Evolutionary conservation across 2,797 vertebrate species (phyloP).

Genomic region (Thalassophryne amazonica): DNA sequence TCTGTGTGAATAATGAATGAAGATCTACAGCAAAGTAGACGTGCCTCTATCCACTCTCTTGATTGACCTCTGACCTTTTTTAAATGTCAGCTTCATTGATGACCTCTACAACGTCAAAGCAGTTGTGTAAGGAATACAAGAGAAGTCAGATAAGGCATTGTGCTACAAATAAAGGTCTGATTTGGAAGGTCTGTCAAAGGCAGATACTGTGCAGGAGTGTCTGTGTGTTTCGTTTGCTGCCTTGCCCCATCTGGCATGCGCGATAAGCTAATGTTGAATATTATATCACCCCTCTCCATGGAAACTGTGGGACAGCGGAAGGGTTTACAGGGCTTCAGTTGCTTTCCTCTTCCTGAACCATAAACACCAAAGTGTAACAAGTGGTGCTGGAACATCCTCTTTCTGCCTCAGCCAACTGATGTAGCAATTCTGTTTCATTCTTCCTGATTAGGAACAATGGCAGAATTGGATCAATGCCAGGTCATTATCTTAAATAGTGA

Average conservation of each 20-base stretch:
- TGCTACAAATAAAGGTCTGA: slow-evolving; percentile 20
- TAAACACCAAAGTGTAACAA: slow-evolving; percentile 5
- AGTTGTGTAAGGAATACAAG: not conserved
- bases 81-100: slow-evolving; percentile 42
- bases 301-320: slow-evolving; percentile 38
- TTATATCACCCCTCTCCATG: slow-evolving; percentile 53
- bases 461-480: too few species aligned
- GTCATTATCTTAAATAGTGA: too few species aligned
- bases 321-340: slow-evolving; percentile 6
- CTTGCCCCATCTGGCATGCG: slow-evolving; percentile 46
- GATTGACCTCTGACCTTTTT: slow-evolving; percentile 61
- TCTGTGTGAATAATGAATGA: slow-evolving; percentile 72
- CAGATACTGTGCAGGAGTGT: slow-evolving; percentile 13
- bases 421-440: not conserved
- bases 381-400: not conserved
- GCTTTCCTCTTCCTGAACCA: slow-evolving; percentile 5
- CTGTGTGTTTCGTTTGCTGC: slow-evolving; percentile 19
- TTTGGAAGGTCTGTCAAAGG: slow-evolving; percentile 34
- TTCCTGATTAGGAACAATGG: too few species aligned
- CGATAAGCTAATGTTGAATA: slow-evolving; percentile 60
- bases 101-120: not conserved
- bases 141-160: slow-evolving; percentile 26
- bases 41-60: slow-evolving; percentile 23
- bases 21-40: slow-evolving; percentile 40
- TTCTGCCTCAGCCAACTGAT: not conserved